Evolutionary conservation across 2,113 vertebrate genomes (phyloP).

Genomic region (Melanerpes aurifrons): DNA sequence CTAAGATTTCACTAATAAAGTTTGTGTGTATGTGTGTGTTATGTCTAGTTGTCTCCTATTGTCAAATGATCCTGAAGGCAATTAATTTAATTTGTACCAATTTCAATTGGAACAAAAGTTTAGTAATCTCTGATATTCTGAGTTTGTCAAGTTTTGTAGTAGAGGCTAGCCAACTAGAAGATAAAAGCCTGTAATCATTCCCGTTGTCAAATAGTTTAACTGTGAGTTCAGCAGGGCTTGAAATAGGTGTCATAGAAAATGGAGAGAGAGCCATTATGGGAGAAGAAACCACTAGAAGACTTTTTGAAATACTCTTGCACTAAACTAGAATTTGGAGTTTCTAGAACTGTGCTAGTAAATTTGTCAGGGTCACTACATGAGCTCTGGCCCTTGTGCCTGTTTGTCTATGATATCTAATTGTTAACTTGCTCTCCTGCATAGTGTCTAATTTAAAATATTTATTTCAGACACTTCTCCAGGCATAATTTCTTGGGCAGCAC

Average conservation of each 20-base stretch:
- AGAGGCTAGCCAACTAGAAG: neutral
- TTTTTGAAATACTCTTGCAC: neutral
- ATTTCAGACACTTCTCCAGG: neutral
- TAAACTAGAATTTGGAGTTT: neutral
- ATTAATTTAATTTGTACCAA: neutral
- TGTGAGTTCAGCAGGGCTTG: neutral
- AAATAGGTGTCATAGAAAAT: neutral
- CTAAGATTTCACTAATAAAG: neutral
- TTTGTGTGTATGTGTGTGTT: neutral
- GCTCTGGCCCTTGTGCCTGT: neutral
- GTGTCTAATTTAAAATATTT: neutral
- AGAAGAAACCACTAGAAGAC: neutral
- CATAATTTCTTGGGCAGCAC: neutral
- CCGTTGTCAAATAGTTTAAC: neutral
- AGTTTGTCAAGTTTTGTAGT: neutral
- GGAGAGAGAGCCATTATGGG: neutral
- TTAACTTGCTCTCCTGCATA: neutral
- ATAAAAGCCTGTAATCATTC: neutral
- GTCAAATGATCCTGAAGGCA: neutral
- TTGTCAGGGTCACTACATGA: neutral
- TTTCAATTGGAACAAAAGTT: neutral
- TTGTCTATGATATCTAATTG: neutral
- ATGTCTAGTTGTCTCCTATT: neutral
- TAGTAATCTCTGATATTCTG: neutral
- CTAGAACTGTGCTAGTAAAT: neutral